phyloP scores from a whole-genome alignment of 2,888 invertebrate species.

The Tenthredo mesomela region DNA sequence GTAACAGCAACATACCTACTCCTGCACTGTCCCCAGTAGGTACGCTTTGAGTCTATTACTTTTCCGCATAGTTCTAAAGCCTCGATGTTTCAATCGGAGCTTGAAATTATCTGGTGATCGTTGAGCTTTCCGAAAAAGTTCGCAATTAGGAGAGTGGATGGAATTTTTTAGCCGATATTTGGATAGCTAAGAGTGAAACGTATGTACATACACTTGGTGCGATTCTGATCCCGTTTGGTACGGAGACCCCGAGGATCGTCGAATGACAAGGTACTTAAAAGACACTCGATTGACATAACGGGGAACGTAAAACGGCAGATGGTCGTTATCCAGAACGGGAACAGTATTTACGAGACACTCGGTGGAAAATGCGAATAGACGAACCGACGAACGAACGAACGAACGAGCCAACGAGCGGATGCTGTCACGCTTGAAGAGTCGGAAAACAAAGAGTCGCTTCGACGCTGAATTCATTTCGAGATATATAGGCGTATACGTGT shows the following conservation, averaged over 20 bases:
- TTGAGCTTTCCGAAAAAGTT: neutral
- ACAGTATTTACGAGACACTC: slow-evolving; percentile 44
- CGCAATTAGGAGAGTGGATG: neutral
- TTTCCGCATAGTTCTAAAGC: neutral
- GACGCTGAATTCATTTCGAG: slow-evolving; percentile 40
- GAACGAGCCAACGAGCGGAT: slow-evolving; percentile 59
- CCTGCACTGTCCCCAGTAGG: neutral
- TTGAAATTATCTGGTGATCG: neutral
- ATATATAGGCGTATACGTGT: neutral
- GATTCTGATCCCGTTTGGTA: neutral
- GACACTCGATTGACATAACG: slow-evolving; percentile 37
- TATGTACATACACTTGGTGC: neutral
- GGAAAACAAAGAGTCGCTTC: slow-evolving; percentile 64
- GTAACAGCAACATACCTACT: neutral
- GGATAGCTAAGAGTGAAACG: neutral
- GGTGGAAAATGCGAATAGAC: slow-evolving; percentile 25
- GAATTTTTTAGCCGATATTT: neutral
- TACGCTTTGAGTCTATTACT: neutral
- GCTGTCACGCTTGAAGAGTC: slow-evolving; percentile 64
- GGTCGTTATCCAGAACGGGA: slow-evolving; percentile 37
- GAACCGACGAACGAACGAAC: slow-evolving; percentile 58
- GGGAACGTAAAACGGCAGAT: slow-evolving; percentile 25
- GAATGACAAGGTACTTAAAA: slow-evolving; percentile 21
- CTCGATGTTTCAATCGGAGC: neutral
- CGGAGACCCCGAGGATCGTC: neutral